A percentile compares a stretch with the other conserved stretches of the same genome.
phyloP scores from a whole-genome alignment of 2,888 invertebrate genomes.

The Scaptomyza reducta region DNA sequence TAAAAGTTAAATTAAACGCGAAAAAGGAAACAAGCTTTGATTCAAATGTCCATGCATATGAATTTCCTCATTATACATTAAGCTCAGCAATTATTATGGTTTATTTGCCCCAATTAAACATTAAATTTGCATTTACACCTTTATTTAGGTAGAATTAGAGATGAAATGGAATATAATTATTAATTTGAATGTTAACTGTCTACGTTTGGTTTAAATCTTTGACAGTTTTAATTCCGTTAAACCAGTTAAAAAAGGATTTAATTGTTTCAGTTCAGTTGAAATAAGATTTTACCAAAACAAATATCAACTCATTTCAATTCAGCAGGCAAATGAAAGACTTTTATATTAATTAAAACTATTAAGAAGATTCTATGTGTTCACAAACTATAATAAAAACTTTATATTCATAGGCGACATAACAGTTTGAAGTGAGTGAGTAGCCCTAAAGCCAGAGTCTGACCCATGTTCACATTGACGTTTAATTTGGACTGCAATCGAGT shows the following conservation, averaged over 20 bases:
- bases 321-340: too few relatives aligned
- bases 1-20: slow-evolving; percentile 5
- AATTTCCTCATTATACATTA: slow-evolving; percentile 1
- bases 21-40: neutral
- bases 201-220: too few relatives aligned
- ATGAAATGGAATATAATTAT: neutral
- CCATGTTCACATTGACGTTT: neutral
- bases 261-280: neutral
- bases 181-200: neutral
- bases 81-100: slow-evolving; percentile 1
- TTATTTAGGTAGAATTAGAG: neutral
- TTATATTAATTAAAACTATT: too few relatives aligned
- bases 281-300: too few relatives aligned
- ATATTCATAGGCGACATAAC: too few relatives aligned
- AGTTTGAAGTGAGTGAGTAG: too few relatives aligned
- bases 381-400: too few relatives aligned
- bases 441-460: neutral
- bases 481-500: neutral
- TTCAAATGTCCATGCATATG: slow-evolving; percentile 1
- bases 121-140: neutral
- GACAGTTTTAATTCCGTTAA: too few relatives aligned
- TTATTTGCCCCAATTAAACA: neutral
- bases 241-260: neutral
- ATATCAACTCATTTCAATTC: too few relatives aligned
- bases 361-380: too few relatives aligned